Percentiles rank a stretch among this genome's conserved stretches.
These are phyloP conservation scores for Limnephilus auricula DNA, from an alignment of 2,888 invertebrate genomes.

Conservation along the genomic window DNA sequence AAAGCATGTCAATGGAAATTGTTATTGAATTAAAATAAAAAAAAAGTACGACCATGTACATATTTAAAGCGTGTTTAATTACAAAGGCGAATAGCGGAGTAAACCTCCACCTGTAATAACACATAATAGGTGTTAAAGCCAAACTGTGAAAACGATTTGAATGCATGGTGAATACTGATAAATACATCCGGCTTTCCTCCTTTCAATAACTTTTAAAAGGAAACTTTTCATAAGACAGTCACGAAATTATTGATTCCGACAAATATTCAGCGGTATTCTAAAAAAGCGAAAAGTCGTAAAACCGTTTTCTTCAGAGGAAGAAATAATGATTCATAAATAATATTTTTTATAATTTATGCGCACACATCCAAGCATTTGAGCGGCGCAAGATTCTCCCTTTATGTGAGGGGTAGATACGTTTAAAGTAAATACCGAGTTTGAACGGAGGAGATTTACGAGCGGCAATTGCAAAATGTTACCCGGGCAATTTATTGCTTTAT, in stretches of 20 bases:
- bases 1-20: too few species aligned
- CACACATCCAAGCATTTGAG: not conserved
- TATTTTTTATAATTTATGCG: not conserved
- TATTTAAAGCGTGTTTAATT: too few species aligned
- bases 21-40: too few species aligned
- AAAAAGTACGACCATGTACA: too few species aligned
- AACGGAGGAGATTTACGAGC: slow-evolving; percentile 35
- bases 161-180: not conserved
- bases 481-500: not conserved
- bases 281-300: not conserved
- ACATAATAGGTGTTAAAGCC: too few species aligned
- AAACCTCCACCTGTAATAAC: too few species aligned
- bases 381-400: not conserved
- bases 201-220: not conserved
- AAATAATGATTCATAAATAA: not conserved
- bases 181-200: not conserved
- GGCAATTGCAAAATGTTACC: slow-evolving; percentile 2
- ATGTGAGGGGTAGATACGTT: not conserved
- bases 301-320: not conserved
- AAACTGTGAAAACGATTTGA: not conserved
- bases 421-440: not conserved
- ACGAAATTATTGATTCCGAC: not conserved
- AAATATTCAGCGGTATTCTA: not conserved
- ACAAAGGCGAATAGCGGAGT: too few species aligned
- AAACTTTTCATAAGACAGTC: not conserved